These are phyloP conservation scores for Eupsittula cactorum DNA, from an alignment of 2,113 vertebrate genomes.

Conservation along the genomic window DNA sequence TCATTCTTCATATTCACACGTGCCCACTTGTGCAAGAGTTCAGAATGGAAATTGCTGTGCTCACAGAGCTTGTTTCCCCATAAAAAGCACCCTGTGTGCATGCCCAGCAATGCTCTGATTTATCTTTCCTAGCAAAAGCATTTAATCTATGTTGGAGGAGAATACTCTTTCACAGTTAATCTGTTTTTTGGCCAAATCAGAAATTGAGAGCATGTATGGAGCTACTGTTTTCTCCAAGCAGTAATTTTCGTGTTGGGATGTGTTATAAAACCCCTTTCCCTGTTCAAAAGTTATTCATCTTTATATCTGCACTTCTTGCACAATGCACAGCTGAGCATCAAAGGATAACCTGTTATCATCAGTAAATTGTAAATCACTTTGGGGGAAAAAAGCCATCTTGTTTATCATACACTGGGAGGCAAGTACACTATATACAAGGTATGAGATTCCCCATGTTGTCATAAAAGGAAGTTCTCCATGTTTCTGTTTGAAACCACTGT, in stretches of 20 bases:
- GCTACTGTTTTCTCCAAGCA: not conserved
- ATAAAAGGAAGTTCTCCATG: not conserved
- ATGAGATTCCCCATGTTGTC: not conserved
- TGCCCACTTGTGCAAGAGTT: not conserved
- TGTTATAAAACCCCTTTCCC: not conserved
- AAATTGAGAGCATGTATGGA: not conserved
- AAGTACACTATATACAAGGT: not conserved
- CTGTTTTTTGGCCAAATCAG: not conserved
- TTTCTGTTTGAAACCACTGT: not conserved
- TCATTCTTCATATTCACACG: not conserved
- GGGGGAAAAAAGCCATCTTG: not conserved
- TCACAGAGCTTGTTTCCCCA: not conserved
- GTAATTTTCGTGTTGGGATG: not conserved
- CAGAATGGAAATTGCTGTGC: not conserved
- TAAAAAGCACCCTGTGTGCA: not conserved
- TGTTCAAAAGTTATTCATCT: slow-evolving; percentile 9
- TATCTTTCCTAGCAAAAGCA: not conserved
- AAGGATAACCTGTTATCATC: slow-evolving; percentile 5
- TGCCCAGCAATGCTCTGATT: not conserved
- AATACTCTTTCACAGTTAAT: not conserved
- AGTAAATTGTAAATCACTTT: not conserved
- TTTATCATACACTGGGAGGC: not conserved
- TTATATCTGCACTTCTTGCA: slow-evolving; percentile 22
- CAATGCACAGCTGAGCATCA: not conserved
- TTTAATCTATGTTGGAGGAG: not conserved